phyloP scores from a whole-genome alignment of 1,140 invertebrate genomes.

The Drosophila melanica region DNA sequence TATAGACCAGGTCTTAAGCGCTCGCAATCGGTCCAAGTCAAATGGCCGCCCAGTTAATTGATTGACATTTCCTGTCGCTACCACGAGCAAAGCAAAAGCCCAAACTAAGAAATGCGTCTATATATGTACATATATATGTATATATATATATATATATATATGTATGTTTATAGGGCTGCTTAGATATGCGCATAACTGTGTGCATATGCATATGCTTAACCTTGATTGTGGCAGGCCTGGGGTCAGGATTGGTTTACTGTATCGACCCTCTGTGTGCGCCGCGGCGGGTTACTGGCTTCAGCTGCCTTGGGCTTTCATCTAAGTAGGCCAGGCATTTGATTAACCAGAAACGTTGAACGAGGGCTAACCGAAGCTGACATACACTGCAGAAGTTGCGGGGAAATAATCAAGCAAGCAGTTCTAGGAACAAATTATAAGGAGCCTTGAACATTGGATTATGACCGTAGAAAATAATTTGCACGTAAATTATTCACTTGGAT shows the following conservation, averaged over 20 bases:
- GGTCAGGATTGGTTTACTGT: neutral
- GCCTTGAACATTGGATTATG: too few species aligned
- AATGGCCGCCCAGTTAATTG: constrained; percentile 54
- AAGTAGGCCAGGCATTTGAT: constrained; percentile 74
- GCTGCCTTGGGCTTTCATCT: constrained; percentile 60
- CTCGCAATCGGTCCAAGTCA: constrained; percentile 10
- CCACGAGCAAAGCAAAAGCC: constrained; percentile 22
- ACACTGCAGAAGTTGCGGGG: neutral
- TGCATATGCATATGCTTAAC: constrained; percentile 67
- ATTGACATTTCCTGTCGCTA: constrained; percentile 67
- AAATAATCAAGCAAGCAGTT: too few species aligned
- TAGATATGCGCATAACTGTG: constrained; percentile 62
- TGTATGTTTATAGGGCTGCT: constrained; percentile 9
- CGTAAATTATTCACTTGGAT: too few species aligned
- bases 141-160: constrained; percentile 1
- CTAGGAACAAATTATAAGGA: too few species aligned
- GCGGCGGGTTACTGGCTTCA: constrained; percentile 26
- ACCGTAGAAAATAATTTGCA: too few species aligned
- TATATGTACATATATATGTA: neutral
- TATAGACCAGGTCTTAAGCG: neutral
- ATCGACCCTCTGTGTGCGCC: constrained; percentile 35
- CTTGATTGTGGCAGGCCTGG: constrained; percentile 63
- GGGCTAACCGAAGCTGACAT: neutral
- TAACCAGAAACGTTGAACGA: constrained; percentile 52
- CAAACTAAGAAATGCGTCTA: constrained; percentile 1